Conservation (phyloP, 2,888 invertebrate genomes). For the Caenorhabditis sp. region DNA sequence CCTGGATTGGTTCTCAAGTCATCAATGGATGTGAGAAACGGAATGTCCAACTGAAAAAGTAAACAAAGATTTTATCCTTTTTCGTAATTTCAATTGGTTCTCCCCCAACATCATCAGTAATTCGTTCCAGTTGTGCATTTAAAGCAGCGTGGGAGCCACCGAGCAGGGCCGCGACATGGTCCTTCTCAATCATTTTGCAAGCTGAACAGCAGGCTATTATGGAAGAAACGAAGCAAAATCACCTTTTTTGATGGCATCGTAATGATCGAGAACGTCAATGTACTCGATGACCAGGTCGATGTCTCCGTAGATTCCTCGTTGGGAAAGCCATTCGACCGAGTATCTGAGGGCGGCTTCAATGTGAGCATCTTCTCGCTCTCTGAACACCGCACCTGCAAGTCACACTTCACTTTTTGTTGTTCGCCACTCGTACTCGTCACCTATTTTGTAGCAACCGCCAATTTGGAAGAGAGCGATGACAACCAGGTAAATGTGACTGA, state of each 20-base stretch:
- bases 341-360: slow-evolving; percentile 74
- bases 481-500: background rate
- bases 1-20: slow-evolving; percentile 60
- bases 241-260: slow-evolving; percentile 70
- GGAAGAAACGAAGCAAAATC: too few relatives aligned
- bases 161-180: slow-evolving; percentile 72
- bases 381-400: slow-evolving; percentile 72
- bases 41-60: slow-evolving; percentile 71
- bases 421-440: slow-evolving; percentile 3
- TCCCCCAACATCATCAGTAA: slow-evolving; percentile 67
- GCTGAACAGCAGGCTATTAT: too few relatives aligned
- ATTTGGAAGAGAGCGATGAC: slow-evolving; percentile 7
- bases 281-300: slow-evolving; percentile 70
- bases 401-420: background rate
- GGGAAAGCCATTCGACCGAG: slow-evolving; percentile 74
- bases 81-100: background rate
- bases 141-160: slow-evolving; percentile 73
- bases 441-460: slow-evolving; percentile 52
- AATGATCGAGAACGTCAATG: slow-evolving; percentile 74
- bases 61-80: too few relatives aligned
- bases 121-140: slow-evolving; percentile 72
- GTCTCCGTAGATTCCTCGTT: slow-evolving; percentile 64
- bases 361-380: slow-evolving; percentile 75
- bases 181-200: slow-evolving; percentile 74
- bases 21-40: slow-evolving; percentile 73